phyloP scores from a whole-genome alignment of 2,797 vertebrate species.

The Lagocephalus sceleratus region DNA sequence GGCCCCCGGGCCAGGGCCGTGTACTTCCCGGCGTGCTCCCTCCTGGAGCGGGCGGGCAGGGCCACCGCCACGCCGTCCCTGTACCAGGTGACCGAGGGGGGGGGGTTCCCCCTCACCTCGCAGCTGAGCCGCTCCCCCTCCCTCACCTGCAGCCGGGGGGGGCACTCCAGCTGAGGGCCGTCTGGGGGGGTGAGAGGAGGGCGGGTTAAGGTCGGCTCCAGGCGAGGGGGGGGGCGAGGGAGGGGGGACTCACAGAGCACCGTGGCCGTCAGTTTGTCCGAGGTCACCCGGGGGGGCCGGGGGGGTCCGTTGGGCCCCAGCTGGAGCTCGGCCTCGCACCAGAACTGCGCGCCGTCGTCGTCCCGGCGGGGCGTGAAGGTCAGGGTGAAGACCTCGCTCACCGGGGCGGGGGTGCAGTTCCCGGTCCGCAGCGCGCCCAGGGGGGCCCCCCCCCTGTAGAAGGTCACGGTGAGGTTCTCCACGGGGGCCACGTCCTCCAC shows the following conservation, averaged over 20 bases:
- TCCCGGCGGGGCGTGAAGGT: slow-evolving; percentile 30
- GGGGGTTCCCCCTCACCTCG: slow-evolving; percentile 54
- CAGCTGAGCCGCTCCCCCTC: slow-evolving; percentile 39
- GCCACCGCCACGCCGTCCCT: slow-evolving; percentile 38
- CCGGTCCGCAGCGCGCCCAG: slow-evolving; percentile 8
- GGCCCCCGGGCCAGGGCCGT: slow-evolving; percentile 22
- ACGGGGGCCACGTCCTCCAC: slow-evolving; percentile 49
- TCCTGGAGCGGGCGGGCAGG: slow-evolving; percentile 23
- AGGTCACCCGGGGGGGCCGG: slow-evolving; percentile 38
- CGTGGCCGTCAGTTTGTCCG: slow-evolving; percentile 26
- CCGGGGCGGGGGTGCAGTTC: slow-evolving; percentile 19
- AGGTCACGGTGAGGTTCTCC: slow-evolving; percentile 44
- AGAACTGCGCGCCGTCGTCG: slow-evolving; percentile 56
- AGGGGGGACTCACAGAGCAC: slow-evolving; percentile 66
- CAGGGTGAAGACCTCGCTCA: slow-evolving; percentile 32
- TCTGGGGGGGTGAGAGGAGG: slow-evolving; percentile 18
- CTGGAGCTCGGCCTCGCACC: slow-evolving; percentile 62
- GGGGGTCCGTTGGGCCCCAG: slow-evolving; percentile 62
- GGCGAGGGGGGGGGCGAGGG: not conserved
- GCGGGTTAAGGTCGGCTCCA: not conserved
- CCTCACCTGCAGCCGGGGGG: slow-evolving; percentile 27
- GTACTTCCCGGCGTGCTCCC: slow-evolving; percentile 49
- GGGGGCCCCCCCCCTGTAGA: slow-evolving; percentile 40
- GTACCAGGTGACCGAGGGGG: slow-evolving; percentile 48
- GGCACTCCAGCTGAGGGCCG: slow-evolving; percentile 41